Conservation (phyloP, 2,888 invertebrate genomes). For the Tetropium fuscum region DNA sequence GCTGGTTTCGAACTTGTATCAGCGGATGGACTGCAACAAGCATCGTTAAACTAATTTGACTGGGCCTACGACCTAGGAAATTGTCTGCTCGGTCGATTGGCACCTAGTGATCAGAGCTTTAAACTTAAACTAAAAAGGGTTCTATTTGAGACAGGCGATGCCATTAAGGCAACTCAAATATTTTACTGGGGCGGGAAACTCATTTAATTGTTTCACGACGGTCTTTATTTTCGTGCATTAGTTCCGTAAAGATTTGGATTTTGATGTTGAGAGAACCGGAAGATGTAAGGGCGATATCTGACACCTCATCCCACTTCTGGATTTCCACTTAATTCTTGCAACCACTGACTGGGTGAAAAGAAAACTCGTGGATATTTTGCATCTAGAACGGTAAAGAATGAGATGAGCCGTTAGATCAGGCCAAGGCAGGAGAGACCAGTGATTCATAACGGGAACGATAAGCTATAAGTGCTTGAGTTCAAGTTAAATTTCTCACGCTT, state of each 20-base stretch:
- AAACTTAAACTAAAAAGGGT: too few relatives aligned
- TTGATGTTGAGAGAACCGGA: constrained; percentile 11
- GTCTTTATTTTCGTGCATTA: background rate
- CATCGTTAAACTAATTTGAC: constrained; percentile 41
- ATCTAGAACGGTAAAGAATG: constrained; percentile 35
- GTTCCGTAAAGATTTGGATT: background rate
- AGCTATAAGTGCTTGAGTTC: constrained; percentile 50
- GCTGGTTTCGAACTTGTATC: constrained; percentile 93
- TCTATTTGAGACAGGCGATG: too few relatives aligned
- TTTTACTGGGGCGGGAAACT: too few relatives aligned
- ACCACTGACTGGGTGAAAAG: constrained; percentile 35
- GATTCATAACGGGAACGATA: constrained; percentile 53
- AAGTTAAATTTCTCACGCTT: constrained; percentile 56
- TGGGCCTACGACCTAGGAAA: too few relatives aligned
- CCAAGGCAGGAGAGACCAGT: constrained; percentile 43
- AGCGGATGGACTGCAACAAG: constrained; percentile 84
- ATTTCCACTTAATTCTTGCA: constrained; percentile 40
- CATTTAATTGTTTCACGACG: background rate
- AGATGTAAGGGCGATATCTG: constrained; percentile 31
- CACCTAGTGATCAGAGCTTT: too few relatives aligned
- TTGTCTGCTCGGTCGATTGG: too few relatives aligned
- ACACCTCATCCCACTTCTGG: constrained; percentile 31
- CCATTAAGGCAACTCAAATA: too few relatives aligned
- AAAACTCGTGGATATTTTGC: constrained; percentile 36
- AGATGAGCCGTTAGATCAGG: constrained; percentile 35